Evolutionary conservation across 2,888 invertebrate species (phyloP), one percentile per base, ranked within the genome.

Genomic region (Nomada lathburiana): DNA sequence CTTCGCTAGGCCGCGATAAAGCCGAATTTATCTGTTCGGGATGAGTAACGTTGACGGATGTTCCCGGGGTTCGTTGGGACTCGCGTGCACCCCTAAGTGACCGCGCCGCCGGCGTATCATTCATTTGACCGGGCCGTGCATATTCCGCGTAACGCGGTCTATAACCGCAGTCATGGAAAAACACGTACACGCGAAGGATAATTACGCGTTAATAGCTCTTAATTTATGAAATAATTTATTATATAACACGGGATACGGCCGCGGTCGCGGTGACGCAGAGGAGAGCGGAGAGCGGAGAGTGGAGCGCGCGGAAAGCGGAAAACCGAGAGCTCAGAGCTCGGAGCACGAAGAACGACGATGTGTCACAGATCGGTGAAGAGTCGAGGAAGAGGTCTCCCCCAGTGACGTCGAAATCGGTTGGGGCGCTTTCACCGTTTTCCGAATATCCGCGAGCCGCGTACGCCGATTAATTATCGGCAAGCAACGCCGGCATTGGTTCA

Each of bases 171-270:
- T 82, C 85, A 80, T 86, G 89, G 91, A 91, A 91, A 90, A 91
- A 89, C 89, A 89, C 90, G 86, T 87, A 89, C 87, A 86, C 88
- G 83, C 88, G 85, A 88, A 78, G 86, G 87, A 89, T 89, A 90
- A 91, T 90, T 89, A 87, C 89, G 80, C 89, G 88, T 90, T 90
- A 90, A 91, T 90, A 87, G 90, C 90, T 89, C 90, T 89, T 89
- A 91, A 90, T 90, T 90, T 90, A 89, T 90, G 89, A 91, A 90
- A 90, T 90, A 91, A 90, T 90, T 90, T 89, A 90, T 90, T 90
- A 91, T 87, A 90, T 89, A 89, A 91, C 89, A 79, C 79, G 83
- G 71, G 47, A 47, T 78, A 77, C 77, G 80, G 80, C 44, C 64
- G 69, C 62, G 72, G 50, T 53, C 69, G 68, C 53, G 73, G 60